phyloP scores from a whole-genome alignment of 2,888 invertebrate genomes.

The Aphidoletes aphidimyza region DNA sequence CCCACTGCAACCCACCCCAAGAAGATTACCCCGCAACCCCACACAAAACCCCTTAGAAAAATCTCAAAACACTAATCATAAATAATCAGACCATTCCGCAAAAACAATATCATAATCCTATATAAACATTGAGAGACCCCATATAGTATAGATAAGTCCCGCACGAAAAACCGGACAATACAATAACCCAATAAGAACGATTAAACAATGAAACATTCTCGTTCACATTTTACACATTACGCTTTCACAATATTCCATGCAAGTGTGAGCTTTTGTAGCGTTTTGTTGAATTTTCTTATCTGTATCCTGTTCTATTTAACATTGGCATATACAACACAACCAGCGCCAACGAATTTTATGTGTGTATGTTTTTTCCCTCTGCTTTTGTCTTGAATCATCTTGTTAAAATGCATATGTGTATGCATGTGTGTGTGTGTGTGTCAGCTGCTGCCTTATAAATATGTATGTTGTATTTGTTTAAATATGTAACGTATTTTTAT shows the following conservation, averaged over 20 bases:
- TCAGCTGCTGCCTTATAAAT: slow-evolving; percentile 43
- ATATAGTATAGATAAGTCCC: no score
- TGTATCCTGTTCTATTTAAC: slow-evolving; percentile 1
- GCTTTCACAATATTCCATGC: neutral
- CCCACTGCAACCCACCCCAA: no score
- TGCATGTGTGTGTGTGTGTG: slow-evolving; percentile 33
- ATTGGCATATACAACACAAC: neutral
- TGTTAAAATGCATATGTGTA: slow-evolving; percentile 23
- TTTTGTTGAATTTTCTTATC: slow-evolving; percentile 34
- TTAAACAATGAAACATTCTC: slow-evolving; percentile 14
- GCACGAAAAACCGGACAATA: no score
- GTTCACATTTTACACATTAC: neutral
- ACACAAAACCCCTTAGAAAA: no score
- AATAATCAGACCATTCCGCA: no score
- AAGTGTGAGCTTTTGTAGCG: slow-evolving; percentile 7
- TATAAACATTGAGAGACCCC: no score
- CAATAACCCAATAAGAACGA: neutral
- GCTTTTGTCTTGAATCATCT: neutral
- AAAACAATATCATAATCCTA: no score
- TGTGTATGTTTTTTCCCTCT: no score
- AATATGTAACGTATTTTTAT: slow-evolving; percentile 33
- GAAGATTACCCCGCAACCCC: no score
- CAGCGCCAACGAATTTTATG: neutral
- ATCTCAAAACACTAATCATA: no score
- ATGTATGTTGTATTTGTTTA: slow-evolving; percentile 43